Evolutionary conservation across 2,113 vertebrate genomes (phyloP), one percentile per base, ranked within the genome.

Genomic region (Cranoglanis bouderius): DNA sequence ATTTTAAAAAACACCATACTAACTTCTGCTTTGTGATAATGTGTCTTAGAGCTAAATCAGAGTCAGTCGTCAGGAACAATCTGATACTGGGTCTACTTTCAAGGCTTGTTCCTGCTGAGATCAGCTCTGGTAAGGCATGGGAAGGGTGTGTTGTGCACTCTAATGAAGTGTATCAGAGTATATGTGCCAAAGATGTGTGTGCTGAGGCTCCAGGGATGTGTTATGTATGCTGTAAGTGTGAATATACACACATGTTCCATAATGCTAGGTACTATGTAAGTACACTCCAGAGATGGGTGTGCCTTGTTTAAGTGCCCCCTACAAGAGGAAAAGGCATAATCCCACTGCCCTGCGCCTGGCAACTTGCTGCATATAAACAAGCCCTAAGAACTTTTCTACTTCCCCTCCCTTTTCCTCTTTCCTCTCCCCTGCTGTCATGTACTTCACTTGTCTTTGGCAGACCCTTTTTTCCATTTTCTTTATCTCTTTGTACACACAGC

Each of bases 141-240:
- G 82, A 75, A 88, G 82, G 81, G 87, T 72, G 63, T 14, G 65
- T 65, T 65, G 43, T 87, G 70, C 57, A 53, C 40, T 77, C 59
- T 77, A 84, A 87, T 87, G 55, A 87, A 87, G 85, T 87, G 81
- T 88, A 88, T 88, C 70, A 65, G 86, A 65, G 89, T 87, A 82
- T 90, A 40, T 75, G 32, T 35, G 80, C 51, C 65, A 88, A 57
- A 46, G 85, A 51, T 81, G 57, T 65, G 75, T 77, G 80, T 72
- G 49, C 26, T 26, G 32, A 29, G 55, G 35, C 59, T 61, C 53
- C 53, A 75, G 70, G 85, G 53, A 65, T 82, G 89, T 65, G 85
- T 90, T 75, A 32, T 32, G 5, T 61, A 49, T 74, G 53, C 53
- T 40, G 63, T 77, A 29, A 65, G 70, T 70, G 67, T 63, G 85